Evolutionary conservation across 2,113 vertebrate species (phyloP).

Genomic region (Dipodomys merriami): DNA sequence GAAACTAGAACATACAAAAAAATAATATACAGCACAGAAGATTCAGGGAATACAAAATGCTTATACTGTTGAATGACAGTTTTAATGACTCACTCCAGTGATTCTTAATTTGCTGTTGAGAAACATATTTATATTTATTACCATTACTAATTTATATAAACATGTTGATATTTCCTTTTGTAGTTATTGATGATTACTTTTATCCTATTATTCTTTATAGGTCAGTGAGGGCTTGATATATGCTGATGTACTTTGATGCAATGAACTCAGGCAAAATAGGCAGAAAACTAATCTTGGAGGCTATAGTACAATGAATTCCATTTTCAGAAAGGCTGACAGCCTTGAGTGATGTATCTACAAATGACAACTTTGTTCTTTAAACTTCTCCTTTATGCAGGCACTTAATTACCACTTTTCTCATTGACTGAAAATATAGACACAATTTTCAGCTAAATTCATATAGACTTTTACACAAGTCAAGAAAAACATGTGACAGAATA

Average conservation of each 20-base stretch:
- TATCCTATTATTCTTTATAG: background rate
- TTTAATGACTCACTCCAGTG: background rate
- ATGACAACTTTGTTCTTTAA: background rate
- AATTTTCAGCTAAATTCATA: background rate
- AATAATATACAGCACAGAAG: background rate
- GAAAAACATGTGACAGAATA: background rate
- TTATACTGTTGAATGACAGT: background rate
- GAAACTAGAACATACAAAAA: background rate
- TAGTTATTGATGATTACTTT: background rate
- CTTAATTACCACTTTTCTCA: background rate
- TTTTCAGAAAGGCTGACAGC: background rate
- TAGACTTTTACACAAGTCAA: background rate
- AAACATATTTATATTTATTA: background rate
- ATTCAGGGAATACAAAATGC: background rate
- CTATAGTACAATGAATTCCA: background rate
- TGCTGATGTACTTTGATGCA: background rate
- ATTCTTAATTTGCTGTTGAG: slow-evolving; percentile 9
- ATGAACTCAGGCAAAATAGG: background rate
- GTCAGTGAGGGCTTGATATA: background rate
- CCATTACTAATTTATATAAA: background rate
- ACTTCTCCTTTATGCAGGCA: background rate
- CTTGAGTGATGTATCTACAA: background rate
- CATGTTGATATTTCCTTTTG: background rate
- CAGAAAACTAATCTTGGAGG: background rate
- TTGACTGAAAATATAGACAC: background rate